Base-by-base conservation (phyloP, 2,797 vertebrate species). In the Neoniphon sammara region DNA sequence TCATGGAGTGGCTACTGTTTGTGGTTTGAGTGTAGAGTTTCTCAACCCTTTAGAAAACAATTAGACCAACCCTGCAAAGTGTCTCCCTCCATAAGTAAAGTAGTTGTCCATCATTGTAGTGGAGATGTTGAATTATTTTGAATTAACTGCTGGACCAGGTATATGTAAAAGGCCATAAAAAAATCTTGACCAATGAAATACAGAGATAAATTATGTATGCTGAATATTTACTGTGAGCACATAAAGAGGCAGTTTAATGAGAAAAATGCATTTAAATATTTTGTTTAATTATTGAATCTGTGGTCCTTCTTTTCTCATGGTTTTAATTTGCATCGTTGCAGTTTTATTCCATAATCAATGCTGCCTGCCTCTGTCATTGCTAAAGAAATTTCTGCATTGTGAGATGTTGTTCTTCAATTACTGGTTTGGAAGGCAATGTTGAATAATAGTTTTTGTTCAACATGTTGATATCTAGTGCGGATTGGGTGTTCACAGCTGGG, bases 221-320 rank as follows among this genome's bases (percentile, higher is more conserved):
- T 89, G 65, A 87, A 82, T 91, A 90, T 88, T 89, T 83, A 80
- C 88, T 90, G 87, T 93, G 86, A 91, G 82, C 80, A 92, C 85
- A 87, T 78, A 77, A 60, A 82, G 83, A 87, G 76, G 81, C 75
- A 62, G 75, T 77, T 87, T 78, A 31, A 80, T 83, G 59, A 56
- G 74, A 63, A 76, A 71, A 42, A 68, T 27, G 61, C 7, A 36
- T 79, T 73, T 86, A 44, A 74, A 72, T 73, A 57, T 73, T 84
- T 78, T 74, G 56, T 90, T 87, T 80, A 1, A 34, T 78, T 75
- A 83, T 81, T 75, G 66, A 86, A 66, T 71, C 60, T 73, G 81
- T 83, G 88, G 77, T 90, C 91, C 85, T 85, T 80, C 80, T 87
- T 14, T 85, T 90, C 85, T 81, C 61, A 75, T 49, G 65, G 73